Conservation (phyloP, 2,113 vertebrate genomes). For the Glaucidium brasilianum region DNA sequence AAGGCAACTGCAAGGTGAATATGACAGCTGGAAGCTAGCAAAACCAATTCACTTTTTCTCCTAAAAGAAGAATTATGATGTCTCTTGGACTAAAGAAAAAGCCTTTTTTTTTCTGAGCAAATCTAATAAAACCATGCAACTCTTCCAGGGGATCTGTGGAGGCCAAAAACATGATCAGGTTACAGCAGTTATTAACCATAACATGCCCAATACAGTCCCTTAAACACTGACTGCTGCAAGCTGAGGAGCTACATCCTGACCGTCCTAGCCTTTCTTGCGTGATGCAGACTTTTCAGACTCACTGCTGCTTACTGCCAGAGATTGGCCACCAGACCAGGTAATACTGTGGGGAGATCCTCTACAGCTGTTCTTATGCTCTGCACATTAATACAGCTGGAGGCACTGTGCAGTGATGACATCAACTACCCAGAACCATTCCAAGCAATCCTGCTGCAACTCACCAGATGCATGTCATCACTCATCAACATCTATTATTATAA, state of each 20-base stretch:
- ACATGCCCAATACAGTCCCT: too few relatives aligned
- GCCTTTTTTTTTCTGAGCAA: not conserved
- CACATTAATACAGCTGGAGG: not conserved
- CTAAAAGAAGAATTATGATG: not conserved
- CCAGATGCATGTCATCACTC: not conserved
- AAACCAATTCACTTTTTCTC: not conserved
- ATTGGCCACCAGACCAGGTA: not conserved
- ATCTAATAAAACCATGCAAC: not conserved
- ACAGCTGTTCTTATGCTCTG: rapidly evolving
- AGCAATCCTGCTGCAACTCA: not conserved
- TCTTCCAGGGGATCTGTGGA: not conserved
- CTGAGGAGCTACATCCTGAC: not conserved
- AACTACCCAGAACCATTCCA: not conserved
- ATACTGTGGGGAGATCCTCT: not conserved
- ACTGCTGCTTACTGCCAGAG: not conserved
- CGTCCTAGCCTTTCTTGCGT: rapidly evolving
- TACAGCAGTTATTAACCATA: not conserved
- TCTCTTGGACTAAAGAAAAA: not conserved
- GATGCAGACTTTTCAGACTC: not conserved
- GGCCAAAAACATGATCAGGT: not conserved
- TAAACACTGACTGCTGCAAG: not conserved
- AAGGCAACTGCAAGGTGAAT: not conserved
- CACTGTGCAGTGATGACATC: rapidly evolving
- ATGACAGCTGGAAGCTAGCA: not conserved
- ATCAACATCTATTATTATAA: not conserved